Conservation (phyloP, 2,797 vertebrate species). For the Melopsittacus undulatus region DNA sequence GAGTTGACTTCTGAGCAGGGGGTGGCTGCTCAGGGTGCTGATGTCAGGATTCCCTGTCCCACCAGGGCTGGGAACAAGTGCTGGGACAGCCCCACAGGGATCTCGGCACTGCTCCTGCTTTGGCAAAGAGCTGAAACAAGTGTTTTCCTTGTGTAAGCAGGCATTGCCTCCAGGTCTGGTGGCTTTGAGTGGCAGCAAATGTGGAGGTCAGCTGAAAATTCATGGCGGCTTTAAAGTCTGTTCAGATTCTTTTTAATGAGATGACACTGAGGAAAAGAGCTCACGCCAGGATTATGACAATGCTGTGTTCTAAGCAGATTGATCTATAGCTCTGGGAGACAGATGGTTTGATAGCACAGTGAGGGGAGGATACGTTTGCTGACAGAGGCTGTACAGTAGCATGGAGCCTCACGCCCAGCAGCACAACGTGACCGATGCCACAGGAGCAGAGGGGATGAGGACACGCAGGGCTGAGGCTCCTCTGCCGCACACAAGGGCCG, state of each 20-base stretch:
- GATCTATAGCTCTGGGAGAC: neutral
- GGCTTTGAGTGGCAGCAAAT: neutral
- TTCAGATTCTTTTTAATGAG: neutral
- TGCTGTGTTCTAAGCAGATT: neutral
- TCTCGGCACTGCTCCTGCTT: neutral
- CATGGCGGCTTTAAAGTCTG: neutral
- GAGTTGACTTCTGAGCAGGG: neutral
- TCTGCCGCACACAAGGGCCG: neutral
- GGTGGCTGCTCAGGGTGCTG: neutral
- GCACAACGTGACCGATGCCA: rapidly evolving
- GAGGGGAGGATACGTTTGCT: neutral
- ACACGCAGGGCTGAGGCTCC: rapidly evolving
- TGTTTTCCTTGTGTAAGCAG: neutral
- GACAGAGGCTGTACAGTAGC: neutral
- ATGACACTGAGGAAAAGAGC: neutral
- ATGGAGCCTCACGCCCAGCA: rapidly evolving
- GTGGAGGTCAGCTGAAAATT: neutral
- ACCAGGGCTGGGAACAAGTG: rapidly evolving
- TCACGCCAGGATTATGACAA: conserved; percentile 1
- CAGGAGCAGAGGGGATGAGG: neutral
- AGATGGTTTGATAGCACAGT: neutral
- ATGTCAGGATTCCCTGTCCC: neutral
- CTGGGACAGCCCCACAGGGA: rapidly evolving
- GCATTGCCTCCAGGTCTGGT: neutral
- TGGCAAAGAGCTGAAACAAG: neutral